phyloP scores from a whole-genome alignment of 2,113 vertebrate species.

The Peromyscus polionotus region DNA sequence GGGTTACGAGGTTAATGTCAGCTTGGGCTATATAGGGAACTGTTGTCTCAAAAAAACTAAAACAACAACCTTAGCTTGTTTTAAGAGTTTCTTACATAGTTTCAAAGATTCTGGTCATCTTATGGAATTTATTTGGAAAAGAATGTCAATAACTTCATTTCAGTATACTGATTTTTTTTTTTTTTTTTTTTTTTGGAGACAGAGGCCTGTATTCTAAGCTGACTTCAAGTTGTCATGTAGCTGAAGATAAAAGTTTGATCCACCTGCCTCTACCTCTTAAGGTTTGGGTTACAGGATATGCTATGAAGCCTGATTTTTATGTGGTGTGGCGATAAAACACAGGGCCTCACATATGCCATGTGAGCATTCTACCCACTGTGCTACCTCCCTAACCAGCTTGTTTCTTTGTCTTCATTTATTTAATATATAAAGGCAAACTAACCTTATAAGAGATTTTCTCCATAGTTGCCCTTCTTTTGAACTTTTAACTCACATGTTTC shows the following conservation, averaged over 20 bases:
- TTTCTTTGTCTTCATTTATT: not conserved
- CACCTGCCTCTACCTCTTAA: not conserved
- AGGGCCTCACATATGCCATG: not conserved
- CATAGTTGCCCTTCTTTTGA: not conserved
- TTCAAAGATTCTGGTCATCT: not conserved
- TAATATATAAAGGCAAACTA: not conserved
- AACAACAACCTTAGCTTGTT: not conserved
- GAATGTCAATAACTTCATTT: not conserved
- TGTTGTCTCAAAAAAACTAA: not conserved
- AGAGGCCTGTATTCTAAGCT: not conserved
- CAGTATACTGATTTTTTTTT: not conserved
- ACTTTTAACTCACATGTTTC: not conserved
- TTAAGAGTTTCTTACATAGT: not conserved
- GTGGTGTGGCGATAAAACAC: not conserved
- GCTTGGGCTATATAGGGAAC: not conserved
- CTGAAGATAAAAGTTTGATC: not conserved
- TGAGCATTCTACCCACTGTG: not conserved
- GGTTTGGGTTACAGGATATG: not conserved
- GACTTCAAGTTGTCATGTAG: not conserved
- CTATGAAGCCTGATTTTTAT: not conserved
- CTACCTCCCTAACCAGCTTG: not conserved
- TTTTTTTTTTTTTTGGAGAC: not conserved
- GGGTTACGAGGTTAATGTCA: not conserved
- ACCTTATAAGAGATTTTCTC: not conserved
- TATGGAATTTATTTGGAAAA: not conserved